phyloP scores from a whole-genome alignment of 2,797 vertebrate species.

The Poeciliopsis infans region DNA sequence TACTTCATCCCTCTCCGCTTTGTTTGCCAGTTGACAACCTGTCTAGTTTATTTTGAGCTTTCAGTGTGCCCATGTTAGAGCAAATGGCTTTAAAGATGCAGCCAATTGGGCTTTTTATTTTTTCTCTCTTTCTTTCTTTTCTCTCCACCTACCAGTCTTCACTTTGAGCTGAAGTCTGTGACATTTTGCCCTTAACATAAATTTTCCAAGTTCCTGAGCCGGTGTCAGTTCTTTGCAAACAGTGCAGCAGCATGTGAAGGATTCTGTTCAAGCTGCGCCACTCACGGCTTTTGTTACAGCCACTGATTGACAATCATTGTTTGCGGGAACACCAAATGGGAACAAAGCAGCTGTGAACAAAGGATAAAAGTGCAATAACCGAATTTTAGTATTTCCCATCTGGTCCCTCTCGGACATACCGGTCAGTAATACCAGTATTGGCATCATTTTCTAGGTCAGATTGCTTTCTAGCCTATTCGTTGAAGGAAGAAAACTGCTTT shows the following conservation, averaged over 20 bases:
- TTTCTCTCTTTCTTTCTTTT: not conserved
- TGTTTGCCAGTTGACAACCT: slow-evolving; percentile 24
- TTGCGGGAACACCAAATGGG: slow-evolving; percentile 46
- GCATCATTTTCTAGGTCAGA: slow-evolving; percentile 61
- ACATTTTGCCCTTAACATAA: slow-evolving; percentile 28
- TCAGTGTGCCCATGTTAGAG: slow-evolving; percentile 14
- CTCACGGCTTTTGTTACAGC: slow-evolving; percentile 31
- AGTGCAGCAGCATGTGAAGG: slow-evolving; percentile 4
- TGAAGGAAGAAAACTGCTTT: slow-evolving; percentile 72
- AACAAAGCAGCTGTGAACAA: slow-evolving; percentile 51
- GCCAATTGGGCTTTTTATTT: slow-evolving; percentile 12
- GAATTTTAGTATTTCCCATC: slow-evolving; percentile 58
- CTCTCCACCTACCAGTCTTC: slow-evolving; percentile 12
- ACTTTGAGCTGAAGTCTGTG: slow-evolving; percentile 18
- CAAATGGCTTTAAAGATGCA: slow-evolving; percentile 32
- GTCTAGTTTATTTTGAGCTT: slow-evolving; percentile 39
- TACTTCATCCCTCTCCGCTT: slow-evolving; percentile 14
- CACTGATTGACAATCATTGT: slow-evolving; percentile 53
- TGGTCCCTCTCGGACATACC: slow-evolving; percentile 38
- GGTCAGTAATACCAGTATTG: slow-evolving; percentile 64
- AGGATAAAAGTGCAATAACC: slow-evolving; percentile 62
- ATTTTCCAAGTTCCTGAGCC: slow-evolving; percentile 7
- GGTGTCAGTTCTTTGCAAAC: slow-evolving; percentile 6
- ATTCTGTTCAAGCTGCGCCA: slow-evolving; percentile 3
- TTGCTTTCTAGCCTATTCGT: slow-evolving; percentile 64